Percentiles rank a stretch among this genome's conserved stretches.
Conservation (phyloP, 2,113 vertebrate genomes). For the Psammodynastes pulverulentus region DNA sequence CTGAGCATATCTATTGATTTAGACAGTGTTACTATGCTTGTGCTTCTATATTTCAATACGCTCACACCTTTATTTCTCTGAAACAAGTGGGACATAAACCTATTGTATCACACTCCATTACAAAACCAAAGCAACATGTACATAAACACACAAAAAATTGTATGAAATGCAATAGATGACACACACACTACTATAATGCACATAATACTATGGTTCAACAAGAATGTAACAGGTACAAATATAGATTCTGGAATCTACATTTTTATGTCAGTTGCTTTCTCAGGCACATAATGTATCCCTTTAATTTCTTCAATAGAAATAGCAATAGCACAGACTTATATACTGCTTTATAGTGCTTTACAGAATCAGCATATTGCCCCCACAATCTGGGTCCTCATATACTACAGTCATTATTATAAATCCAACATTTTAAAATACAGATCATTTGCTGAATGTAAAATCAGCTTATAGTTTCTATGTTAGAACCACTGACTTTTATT, state of each 20-base stretch:
- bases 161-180: not conserved
- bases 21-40: not conserved
- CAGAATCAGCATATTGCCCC: no score
- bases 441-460: not conserved
- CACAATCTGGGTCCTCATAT: no score
- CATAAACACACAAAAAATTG: no score
- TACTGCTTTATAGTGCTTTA: no score
- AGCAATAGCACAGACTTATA: no score
- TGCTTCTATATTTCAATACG: not conserved
- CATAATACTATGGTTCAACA: not conserved
- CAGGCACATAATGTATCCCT: not conserved
- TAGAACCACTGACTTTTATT: not conserved
- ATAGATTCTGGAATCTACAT: not conserved
- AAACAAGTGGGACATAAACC: not conserved
- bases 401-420: not conserved
- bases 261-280: not conserved
- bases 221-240: not conserved
- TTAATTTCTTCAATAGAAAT: not conserved
- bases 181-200: not conserved
- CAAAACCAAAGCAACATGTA: not conserved
- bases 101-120: not conserved
- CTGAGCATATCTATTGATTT: not conserved
- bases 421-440: not conserved
- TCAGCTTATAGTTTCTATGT: not conserved
- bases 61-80: not conserved